A percentile compares a stretch with the other conserved stretches of the same genome.
Evolutionary conservation across 2,888 invertebrate genomes (phyloP).

Genomic region (Adineta ricciae): DNA sequence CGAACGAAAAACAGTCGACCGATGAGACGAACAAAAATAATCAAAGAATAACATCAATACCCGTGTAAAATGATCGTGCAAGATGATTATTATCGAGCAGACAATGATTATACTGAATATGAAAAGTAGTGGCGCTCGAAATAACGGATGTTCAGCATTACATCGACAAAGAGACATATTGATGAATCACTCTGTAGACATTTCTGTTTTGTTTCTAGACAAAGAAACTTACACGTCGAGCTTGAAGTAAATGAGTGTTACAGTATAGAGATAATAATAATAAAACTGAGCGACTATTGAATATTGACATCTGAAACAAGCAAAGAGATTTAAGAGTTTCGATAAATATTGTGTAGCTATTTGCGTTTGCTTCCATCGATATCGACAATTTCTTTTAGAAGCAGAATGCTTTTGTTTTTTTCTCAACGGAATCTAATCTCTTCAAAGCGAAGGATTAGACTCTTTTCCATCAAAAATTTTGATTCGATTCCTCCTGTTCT

Average conservation of each 20-base stretch:
- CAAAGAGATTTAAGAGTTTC: too few relatives aligned
- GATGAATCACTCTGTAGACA: background rate
- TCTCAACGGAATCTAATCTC: too few relatives aligned
- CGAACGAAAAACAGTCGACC: too few relatives aligned
- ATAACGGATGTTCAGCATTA: background rate
- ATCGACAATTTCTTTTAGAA: too few relatives aligned
- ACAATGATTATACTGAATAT: background rate
- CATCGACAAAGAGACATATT: background rate
- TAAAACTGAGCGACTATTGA: background rate
- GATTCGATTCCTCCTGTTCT: too few relatives aligned
- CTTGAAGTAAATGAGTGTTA: background rate
- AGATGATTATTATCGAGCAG: background rate
- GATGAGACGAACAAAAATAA: background rate
- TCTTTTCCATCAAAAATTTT: too few relatives aligned
- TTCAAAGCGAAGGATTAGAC: too few relatives aligned
- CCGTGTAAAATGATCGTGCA: background rate
- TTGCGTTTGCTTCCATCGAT: too few relatives aligned
- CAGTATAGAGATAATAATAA: background rate
- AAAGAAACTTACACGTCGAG: background rate
- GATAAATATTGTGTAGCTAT: too few relatives aligned
- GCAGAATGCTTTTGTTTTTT: too few relatives aligned
- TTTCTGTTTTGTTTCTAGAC: background rate
- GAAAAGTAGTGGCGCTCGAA: background rate
- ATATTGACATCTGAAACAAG: background rate
- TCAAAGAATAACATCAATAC: background rate